phyloP scores from a whole-genome alignment of 2,888 invertebrate species.

The Aleiodes leptofemur region DNA sequence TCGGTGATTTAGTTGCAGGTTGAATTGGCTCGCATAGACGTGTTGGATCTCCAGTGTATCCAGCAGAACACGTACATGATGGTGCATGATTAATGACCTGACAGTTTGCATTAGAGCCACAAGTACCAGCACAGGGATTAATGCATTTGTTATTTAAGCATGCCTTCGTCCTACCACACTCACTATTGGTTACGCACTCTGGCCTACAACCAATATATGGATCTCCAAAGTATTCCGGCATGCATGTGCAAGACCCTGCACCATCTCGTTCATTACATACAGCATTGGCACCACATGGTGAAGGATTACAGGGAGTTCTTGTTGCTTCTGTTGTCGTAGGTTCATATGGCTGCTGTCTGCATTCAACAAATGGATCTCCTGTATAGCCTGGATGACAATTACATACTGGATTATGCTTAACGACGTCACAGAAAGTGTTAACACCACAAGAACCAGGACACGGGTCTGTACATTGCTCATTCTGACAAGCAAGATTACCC shows the following conservation, averaged over 20 bases:
- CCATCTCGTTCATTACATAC: slow-evolving; percentile 88
- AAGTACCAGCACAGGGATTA: slow-evolving; percentile 89
- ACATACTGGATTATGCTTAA: slow-evolving; percentile 90
- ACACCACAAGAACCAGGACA: slow-evolving; percentile 91
- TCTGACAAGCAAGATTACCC: slow-evolving; percentile 88
- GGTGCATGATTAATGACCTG: slow-evolving; percentile 89
- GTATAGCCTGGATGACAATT: slow-evolving; percentile 87
- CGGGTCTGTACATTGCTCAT: slow-evolving; percentile 88
- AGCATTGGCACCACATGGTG: slow-evolving; percentile 91
- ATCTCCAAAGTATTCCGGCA: slow-evolving; percentile 90
- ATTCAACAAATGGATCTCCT: slow-evolving; percentile 91
- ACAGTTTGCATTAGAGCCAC: slow-evolving; percentile 88
- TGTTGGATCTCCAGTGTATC: slow-evolving; percentile 87
- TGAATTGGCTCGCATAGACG: slow-evolving; percentile 75
- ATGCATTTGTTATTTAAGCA: slow-evolving; percentile 91
- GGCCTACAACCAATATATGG: slow-evolving; percentile 91
- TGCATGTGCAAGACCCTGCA: slow-evolving; percentile 89
- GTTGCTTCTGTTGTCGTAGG: slow-evolving; percentile 79
- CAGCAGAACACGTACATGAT: slow-evolving; percentile 86
- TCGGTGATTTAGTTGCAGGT: slow-evolving; percentile 58
- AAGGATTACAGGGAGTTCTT: slow-evolving; percentile 87
- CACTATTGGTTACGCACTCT: slow-evolving; percentile 90
- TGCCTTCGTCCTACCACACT: slow-evolving; percentile 85
- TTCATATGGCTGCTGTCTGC: slow-evolving; percentile 76
- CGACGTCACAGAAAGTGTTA: slow-evolving; percentile 86